Percentiles rank a stretch among this genome's conserved stretches.
These are phyloP conservation scores for Allolobophora icterica DNA, from an alignment of 2,888 invertebrate species.

Conservation along the genomic window DNA sequence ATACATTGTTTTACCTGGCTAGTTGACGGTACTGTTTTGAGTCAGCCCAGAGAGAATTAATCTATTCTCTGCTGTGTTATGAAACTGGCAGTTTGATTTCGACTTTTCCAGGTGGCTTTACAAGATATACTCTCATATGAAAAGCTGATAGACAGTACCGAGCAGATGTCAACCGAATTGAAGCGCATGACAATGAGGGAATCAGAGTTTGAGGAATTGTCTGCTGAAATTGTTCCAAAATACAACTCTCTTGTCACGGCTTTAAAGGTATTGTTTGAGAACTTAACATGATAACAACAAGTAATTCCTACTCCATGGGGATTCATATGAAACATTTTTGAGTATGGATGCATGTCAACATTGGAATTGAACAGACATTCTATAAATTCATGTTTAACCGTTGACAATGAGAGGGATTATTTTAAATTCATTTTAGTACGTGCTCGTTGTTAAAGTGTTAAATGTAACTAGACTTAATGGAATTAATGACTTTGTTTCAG, in stretches of 20 bases:
- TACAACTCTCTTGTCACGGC: neutral
- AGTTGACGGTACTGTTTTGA: neutral
- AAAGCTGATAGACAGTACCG: neutral
- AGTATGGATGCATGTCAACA: neutral
- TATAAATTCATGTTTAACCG: too few relatives aligned
- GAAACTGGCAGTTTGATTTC: neutral
- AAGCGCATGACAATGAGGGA: neutral
- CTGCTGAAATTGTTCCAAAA: neutral
- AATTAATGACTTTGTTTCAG: neutral
- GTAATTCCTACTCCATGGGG: neutral
- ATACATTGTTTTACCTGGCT: neutral
- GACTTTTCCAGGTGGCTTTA: neutral
- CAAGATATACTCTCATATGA: neutral
- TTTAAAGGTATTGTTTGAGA: neutral
- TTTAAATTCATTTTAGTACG: too few relatives aligned
- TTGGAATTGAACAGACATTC: neutral
- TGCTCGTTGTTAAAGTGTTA: too few relatives aligned
- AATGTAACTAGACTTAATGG: neutral
- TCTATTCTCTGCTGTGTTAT: neutral
- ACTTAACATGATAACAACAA: neutral
- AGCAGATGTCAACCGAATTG: neutral
- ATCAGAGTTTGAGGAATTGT: neutral
- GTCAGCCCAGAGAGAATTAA: neutral
- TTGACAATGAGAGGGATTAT: too few relatives aligned
- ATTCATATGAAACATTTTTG: neutral